Conservation (phyloP, 2,888 invertebrate genomes). For the Archips xylosteana region DNA sequence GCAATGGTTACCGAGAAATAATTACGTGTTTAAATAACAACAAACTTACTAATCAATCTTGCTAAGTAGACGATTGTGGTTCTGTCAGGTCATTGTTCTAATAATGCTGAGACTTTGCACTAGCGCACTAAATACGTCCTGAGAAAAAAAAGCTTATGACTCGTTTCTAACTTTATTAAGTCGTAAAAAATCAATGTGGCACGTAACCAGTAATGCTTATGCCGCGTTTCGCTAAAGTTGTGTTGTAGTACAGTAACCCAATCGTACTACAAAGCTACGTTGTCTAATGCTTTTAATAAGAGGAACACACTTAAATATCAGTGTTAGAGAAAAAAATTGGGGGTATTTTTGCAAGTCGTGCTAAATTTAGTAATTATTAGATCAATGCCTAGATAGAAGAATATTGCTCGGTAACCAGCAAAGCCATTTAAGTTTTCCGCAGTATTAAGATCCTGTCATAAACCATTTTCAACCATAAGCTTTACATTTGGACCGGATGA, state of each 20-base stretch:
- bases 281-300: neutral
- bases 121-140: neutral
- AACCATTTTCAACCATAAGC: constrained; percentile 70
- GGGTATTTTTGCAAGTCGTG: neutral
- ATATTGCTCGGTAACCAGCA: constrained; percentile 73
- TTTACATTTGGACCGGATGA: constrained; percentile 48
- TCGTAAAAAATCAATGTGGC: constrained; percentile 3
- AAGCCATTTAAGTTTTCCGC: constrained; percentile 69
- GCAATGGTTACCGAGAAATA: constrained; percentile 76
- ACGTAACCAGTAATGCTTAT: neutral
- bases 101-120: constrained; percentile 1
- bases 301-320: neutral
- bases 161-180: neutral
- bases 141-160: neutral
- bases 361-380: constrained; percentile 3
- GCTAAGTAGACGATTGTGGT: neutral
- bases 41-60: constrained; percentile 20
- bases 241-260: neutral
- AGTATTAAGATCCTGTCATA: constrained; percentile 66
- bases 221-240: neutral
- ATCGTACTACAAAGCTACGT: neutral
- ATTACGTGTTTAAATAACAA: constrained; percentile 26
- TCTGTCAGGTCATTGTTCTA: constrained; percentile 37
- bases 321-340: neutral
- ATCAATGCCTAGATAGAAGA: constrained; percentile 44